Base-by-base conservation (phyloP, 2,113 vertebrate species). In the Dasyornis broadbenti region DNA sequence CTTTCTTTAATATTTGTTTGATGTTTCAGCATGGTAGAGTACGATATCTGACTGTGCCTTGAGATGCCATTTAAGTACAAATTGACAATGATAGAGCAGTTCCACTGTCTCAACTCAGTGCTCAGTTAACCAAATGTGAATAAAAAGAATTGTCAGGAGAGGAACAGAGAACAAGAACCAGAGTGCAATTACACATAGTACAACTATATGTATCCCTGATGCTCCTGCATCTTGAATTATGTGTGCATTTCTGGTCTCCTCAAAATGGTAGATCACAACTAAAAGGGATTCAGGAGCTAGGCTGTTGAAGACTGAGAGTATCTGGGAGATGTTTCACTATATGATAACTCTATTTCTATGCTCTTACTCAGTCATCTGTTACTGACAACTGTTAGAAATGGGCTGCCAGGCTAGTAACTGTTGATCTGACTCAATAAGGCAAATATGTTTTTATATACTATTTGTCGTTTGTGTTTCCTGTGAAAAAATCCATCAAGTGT, bases 151-250 rank as follows among this genome's bases (percentile, higher is more conserved):
- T 85, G 24, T 42, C 33, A 80, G 50, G 53, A 70, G 39, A 15
- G 22, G 26, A 90, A 16, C 20, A 30, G 31, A 89, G 39, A 80
- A 8, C 24, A 69, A 61, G 89, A 83, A 39, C 1, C 49, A 73
- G 40, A 60, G 26, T 33, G 13, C 50, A 60, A 19, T 73, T 89
- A 8, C 8, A 59, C 4, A 1, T 87, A 13, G 17, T 64, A 73
- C 45, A 56, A 11, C 20, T 86, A 0, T 49, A 16, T 21, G 4
- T 59, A 28, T 53, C 0, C 0, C 13, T 52, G 49, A 6, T 65
- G 12, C 15, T 90, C 8, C 15, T 89, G 31, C 28, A 26, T 44
- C 59, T 89, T 76, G 50, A 68, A 52, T 69, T 89, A 50, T 3
- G 0, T 53, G 18, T 77, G 37, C 13, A 5, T 16, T 61, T 93